phyloP scores from a whole-genome alignment of 2,888 invertebrate species.

The Phengaris alcon region DNA sequence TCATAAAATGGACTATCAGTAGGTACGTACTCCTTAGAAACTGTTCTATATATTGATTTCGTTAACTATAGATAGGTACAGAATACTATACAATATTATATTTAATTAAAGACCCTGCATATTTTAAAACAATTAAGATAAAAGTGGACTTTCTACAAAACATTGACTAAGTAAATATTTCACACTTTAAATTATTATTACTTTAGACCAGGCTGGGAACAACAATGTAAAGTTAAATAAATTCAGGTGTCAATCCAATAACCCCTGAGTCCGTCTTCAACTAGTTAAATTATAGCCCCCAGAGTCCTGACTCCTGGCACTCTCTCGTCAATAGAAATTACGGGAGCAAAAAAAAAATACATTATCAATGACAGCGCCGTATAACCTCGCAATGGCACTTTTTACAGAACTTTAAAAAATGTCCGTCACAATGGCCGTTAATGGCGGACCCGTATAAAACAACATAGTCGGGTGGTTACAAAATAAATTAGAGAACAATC shows the following conservation, averaged over 20 bases:
- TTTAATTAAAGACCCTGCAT: too few relatives aligned
- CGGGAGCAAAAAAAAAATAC: background rate
- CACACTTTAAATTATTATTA: background rate
- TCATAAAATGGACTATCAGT: too few relatives aligned
- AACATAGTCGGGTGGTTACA: conserved; percentile 42
- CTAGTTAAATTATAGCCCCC: conserved; percentile 8
- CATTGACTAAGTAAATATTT: background rate
- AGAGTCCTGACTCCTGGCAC: background rate
- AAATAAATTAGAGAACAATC: conserved; percentile 45
- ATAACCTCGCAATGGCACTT: background rate
- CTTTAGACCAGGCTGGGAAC: background rate
- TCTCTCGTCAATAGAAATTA: conserved; percentile 5
- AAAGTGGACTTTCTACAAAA: too few relatives aligned
- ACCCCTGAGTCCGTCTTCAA: conserved; percentile 7
- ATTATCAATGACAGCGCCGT: background rate
- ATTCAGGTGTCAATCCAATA: conserved; percentile 20
- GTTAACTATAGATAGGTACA: too few relatives aligned
- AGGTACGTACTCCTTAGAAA: too few relatives aligned
- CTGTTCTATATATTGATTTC: too few relatives aligned
- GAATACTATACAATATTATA: too few relatives aligned
- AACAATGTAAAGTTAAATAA: background rate
- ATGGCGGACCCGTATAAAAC: conserved; percentile 38
- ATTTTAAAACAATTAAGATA: too few relatives aligned
- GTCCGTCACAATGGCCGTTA: background rate
- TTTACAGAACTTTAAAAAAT: conserved; percentile 3